phyloP scores from a whole-genome alignment of 2,113 vertebrate genomes.

The Cepphus grylle region DNA sequence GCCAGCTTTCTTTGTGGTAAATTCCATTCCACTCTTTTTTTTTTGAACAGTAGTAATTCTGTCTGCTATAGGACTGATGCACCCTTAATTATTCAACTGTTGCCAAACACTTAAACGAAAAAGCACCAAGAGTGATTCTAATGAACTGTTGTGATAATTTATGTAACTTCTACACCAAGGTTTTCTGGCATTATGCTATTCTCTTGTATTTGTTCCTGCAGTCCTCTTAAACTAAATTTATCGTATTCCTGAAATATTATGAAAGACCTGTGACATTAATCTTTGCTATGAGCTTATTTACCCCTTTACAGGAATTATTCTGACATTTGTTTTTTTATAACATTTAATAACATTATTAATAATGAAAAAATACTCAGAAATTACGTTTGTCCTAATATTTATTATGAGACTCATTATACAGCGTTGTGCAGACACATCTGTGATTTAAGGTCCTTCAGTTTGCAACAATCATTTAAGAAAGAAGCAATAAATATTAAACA shows the following conservation, averaged over 20 bases:
- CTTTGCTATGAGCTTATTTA: background rate
- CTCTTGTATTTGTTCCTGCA: background rate
- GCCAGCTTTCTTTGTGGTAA: constrained; percentile 19
- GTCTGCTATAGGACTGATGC: background rate
- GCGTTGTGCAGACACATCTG: background rate
- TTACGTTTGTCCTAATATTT: background rate
- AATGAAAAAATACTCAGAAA: constrained; percentile 11
- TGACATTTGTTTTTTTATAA: background rate
- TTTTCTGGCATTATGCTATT: background rate
- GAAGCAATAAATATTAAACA: background rate
- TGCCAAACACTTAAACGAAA: background rate
- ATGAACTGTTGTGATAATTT: background rate
- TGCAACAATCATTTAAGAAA: background rate
- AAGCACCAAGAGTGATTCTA: background rate
- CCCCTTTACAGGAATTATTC: background rate
- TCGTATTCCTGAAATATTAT: background rate
- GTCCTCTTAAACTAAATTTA: background rate
- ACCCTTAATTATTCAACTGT: background rate
- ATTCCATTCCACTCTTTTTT: background rate
- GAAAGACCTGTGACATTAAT: background rate
- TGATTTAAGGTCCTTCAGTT: background rate
- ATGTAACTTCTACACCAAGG: background rate
- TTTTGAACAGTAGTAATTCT: background rate
- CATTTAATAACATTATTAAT: background rate
- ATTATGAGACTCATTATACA: background rate